Evolutionary conservation across 2,113 vertebrate species (phyloP), one percentile per base, ranked within the genome.

Genomic region (Channa maculata): DNA sequence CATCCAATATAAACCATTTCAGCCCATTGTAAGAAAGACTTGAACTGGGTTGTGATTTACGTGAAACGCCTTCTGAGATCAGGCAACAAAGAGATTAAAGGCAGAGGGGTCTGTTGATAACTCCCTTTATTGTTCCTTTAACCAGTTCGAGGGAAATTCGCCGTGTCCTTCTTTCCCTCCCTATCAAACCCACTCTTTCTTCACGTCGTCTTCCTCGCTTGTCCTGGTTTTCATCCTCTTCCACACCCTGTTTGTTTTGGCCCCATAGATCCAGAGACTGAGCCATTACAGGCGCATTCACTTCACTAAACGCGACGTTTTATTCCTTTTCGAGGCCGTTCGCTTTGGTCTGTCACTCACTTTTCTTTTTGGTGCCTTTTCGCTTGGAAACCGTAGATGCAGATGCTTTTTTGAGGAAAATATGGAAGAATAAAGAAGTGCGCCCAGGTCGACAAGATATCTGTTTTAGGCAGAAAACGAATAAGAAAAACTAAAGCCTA

Each of bases 181-280:
- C 51, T 41, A 83, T 75, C 83, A 71, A 62, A 79, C 65, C 60
- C 4, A 2, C 70, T 72, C 84, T 92, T 91, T 92, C 70, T 84
- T 71, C 73, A 14, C 74, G 15, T 74, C 76, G 14, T 79, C 81
- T 67, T 86, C 71, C 83, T 87, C 88, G 76, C 85, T 92, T 94
- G 91, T 93, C 85, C 85, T 80, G 77, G 86, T 89, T 94, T 91
- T 84, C 75, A 24, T 75, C 78, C 80, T 58, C 51, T 65, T 95
- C 95, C 94, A 93, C 75, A 86, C 91, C 82, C 94, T 96, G 91
- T 97, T 97, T 96, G 95, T 95, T 96, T 95, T 93, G 87, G 86
- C 86, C 87, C 80, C 94, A 95, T 94, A 91, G 94, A 88, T 58
- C 62, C 69, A 36, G 68, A 87, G 92, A 91, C 92, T 90, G 93